These are phyloP conservation scores for Prolemur simus DNA, from an alignment of 2,113 vertebrate genomes.

Conservation along the genomic window DNA sequence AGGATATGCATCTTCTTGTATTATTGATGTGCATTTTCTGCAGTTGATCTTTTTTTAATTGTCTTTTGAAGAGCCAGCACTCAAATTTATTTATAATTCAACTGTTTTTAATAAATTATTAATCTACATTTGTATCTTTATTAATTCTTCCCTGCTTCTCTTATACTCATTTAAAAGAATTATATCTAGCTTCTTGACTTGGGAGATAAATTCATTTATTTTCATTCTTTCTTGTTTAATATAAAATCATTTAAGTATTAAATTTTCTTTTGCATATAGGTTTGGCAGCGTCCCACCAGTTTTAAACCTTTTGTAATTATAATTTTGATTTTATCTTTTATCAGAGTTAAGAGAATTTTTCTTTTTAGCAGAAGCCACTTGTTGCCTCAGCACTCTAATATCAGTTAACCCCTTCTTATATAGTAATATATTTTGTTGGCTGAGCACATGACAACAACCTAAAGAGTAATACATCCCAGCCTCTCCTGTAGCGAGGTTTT, in stretches of 20 bases:
- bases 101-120: constrained; percentile 55
- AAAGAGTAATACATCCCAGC: background rate
- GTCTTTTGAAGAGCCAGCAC: constrained; percentile 31
- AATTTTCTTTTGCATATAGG: constrained; percentile 41
- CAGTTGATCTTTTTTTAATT: constrained; percentile 62
- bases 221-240: constrained; percentile 59
- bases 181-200: constrained; percentile 32
- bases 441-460: background rate
- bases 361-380: background rate
- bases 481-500: background rate
- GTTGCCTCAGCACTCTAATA: background rate
- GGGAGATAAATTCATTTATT: constrained; percentile 46
- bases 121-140: constrained; percentile 56
- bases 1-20: background rate
- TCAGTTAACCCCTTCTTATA: background rate
- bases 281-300: background rate
- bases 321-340: constrained; percentile 1
- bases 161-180: constrained; percentile 51
- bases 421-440: background rate
- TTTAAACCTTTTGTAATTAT: constrained; percentile 9
- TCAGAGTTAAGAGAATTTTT: background rate
- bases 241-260: constrained; percentile 22
- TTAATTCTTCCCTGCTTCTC: constrained; percentile 26
- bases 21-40: constrained; percentile 19
- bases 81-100: constrained; percentile 48